Percentiles rank a stretch among this genome's conserved stretches.
phyloP scores from a whole-genome alignment of 1,140 invertebrate species.

The Drosophila ercepeae region DNA sequence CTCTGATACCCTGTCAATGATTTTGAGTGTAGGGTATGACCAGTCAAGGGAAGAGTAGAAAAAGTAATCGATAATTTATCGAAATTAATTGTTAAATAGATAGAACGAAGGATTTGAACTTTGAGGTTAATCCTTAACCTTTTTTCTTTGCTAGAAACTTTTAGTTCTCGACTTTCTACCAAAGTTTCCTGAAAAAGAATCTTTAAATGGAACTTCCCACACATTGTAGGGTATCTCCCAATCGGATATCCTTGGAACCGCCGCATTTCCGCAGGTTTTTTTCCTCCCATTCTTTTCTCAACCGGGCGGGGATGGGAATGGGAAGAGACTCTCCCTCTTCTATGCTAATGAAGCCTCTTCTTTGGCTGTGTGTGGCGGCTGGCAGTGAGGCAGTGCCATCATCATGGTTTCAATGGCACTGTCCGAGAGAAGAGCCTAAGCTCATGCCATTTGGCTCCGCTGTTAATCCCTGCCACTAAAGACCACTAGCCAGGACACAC shows the following conservation, averaged over 20 bases:
- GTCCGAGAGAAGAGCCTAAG: conserved; percentile 63
- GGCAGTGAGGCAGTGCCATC: conserved; percentile 30
- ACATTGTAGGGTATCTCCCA: conserved; percentile 9
- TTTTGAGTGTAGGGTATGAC: conserved; percentile 22
- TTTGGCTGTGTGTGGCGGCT: conserved; percentile 41
- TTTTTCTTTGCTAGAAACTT: too few relatives aligned
- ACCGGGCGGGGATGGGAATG: neutral
- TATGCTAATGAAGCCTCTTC: conserved; percentile 81
- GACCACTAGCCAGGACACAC: conserved; percentile 67
- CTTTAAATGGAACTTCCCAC: neutral
- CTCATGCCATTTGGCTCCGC: conserved; percentile 75
- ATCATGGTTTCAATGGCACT: conserved; percentile 43
- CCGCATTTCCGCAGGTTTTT: conserved; percentile 8
- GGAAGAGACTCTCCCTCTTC: conserved; percentile 31
- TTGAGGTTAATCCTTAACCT: too few relatives aligned
- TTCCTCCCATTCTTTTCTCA: conserved; percentile 18
- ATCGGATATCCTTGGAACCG: neutral
- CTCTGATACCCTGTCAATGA: conserved; percentile 28
- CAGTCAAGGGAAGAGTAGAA: neutral
- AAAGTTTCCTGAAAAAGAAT: too few relatives aligned
- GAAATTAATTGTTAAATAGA: neutral
- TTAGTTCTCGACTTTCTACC: too few relatives aligned
- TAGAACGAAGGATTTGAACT: neutral
- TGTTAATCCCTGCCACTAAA: conserved; percentile 79
- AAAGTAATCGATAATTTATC: conserved; percentile 9